These are phyloP conservation scores for Corbicula japonica DNA, from an alignment of 2,888 invertebrate genomes.

Conservation along the genomic window DNA sequence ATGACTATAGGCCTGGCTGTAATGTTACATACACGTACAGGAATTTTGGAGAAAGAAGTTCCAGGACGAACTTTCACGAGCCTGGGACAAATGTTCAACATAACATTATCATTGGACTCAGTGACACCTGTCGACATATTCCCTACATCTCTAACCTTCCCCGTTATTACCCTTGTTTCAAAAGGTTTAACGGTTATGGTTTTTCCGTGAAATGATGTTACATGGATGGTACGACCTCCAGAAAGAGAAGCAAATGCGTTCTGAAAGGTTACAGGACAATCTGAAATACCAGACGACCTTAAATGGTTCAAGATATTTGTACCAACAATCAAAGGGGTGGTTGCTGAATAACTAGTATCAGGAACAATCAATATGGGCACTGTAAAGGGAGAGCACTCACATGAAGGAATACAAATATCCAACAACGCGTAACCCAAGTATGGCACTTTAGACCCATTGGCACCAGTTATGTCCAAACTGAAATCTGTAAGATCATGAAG, in stretches of 20 bases:
- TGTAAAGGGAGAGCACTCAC: no score
- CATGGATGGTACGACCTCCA: background rate
- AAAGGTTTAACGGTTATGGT: background rate
- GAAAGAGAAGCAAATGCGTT: background rate
- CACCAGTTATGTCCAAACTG: no score
- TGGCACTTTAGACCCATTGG: no score
- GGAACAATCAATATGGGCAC: background rate
- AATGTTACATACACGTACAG: conserved; percentile 7
- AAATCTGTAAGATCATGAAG: background rate
- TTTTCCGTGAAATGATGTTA: background rate
- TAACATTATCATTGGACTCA: background rate
- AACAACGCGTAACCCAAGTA: background rate
- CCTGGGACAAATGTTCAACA: background rate
- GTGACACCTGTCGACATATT: background rate
- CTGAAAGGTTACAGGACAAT: background rate
- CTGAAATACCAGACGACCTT: background rate
- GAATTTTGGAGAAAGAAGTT: background rate
- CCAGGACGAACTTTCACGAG: background rate
- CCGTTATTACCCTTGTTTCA: background rate
- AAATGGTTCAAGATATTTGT: background rate
- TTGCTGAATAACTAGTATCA: background rate
- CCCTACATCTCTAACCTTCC: background rate
- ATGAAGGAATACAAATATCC: conserved; percentile 10
- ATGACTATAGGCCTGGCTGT: conserved; percentile 1
- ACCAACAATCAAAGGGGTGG: conserved; percentile 3